phyloP scores from a whole-genome alignment of 2,113 vertebrate genomes.

The Silurus asotus region DNA sequence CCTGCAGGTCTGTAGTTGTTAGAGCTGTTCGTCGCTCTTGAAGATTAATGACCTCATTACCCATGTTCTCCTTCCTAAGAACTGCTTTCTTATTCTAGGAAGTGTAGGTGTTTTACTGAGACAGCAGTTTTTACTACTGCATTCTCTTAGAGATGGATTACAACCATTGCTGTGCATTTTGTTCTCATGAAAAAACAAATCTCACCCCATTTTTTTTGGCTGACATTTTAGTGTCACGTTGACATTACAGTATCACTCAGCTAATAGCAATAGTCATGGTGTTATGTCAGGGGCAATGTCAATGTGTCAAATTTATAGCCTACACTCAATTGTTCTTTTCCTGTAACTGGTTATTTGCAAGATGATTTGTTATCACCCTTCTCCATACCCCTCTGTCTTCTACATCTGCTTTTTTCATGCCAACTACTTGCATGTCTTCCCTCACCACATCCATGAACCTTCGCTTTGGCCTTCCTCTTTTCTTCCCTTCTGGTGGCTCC shows the following conservation, averaged over 20 bases:
- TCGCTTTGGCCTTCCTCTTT: too few relatives aligned
- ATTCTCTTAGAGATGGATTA: background rate
- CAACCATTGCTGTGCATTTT: background rate
- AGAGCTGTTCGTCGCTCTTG: background rate
- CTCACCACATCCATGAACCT: too few relatives aligned
- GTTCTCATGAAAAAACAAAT: background rate
- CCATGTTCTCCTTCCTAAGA: background rate
- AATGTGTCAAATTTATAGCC: background rate
- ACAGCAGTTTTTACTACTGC: background rate
- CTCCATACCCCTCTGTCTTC: too few relatives aligned
- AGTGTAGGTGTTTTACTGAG: background rate
- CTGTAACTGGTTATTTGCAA: background rate
- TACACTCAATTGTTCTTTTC: background rate
- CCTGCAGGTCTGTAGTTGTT: background rate
- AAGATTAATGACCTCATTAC: background rate
- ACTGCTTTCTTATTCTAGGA: constrained; percentile 7
- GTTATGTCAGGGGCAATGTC: background rate
- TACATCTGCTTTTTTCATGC: too few relatives aligned
- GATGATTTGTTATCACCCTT: background rate
- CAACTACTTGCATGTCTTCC: too few relatives aligned
- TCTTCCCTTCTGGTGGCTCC: too few relatives aligned
- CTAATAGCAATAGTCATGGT: background rate
- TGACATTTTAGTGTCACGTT: background rate
- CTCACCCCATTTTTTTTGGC: background rate
- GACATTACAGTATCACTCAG: background rate